Percentiles rank a stretch among this genome's conserved stretches.
Evolutionary conservation across 2,113 vertebrate species (phyloP).

Genomic region (Nematolebias whitei): DNA sequence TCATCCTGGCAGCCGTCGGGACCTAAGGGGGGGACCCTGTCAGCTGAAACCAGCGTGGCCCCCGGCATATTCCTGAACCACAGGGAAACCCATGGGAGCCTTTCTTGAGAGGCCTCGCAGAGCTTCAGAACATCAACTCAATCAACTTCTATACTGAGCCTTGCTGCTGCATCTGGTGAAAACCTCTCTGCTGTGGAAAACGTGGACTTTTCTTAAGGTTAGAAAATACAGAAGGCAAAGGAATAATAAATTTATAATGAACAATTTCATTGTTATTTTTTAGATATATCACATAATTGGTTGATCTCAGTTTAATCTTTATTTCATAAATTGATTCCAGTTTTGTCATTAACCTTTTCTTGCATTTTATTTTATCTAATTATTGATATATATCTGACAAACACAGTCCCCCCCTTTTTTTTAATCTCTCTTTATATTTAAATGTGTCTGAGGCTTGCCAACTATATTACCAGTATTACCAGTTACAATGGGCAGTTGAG

Average conservation of each 20-base stretch:
- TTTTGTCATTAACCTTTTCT: conserved; percentile 4
- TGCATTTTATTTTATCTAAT: background rate
- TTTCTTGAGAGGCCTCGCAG: conserved; percentile 44
- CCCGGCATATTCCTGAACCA: conserved; percentile 41
- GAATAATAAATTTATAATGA: background rate
- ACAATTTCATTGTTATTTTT: background rate
- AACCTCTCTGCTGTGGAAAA: conserved; percentile 41
- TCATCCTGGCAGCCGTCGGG: conserved; percentile 61
- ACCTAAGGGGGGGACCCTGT: conserved; percentile 54
- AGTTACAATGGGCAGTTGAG: too few species aligned
- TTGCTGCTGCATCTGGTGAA: conserved; percentile 17
- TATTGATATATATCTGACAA: background rate
- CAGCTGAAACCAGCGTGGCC: conserved; percentile 40
- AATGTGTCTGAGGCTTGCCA: too few species aligned
- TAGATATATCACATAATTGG: too few species aligned
- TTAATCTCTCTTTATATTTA: too few species aligned
- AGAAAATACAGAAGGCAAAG: background rate
- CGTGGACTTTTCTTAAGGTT: conserved; percentile 23
- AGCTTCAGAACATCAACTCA: conserved; percentile 53
- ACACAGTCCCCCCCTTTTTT: too few species aligned
- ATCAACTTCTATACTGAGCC: conserved; percentile 54
- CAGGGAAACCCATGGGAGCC: conserved; percentile 44
- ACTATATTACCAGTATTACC: too few species aligned
- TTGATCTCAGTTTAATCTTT: too few species aligned
- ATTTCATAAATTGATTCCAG: too few species aligned